These are phyloP conservation scores for Apis cerana DNA, from an alignment of 1,140 invertebrate species.

Conservation along the genomic window DNA sequence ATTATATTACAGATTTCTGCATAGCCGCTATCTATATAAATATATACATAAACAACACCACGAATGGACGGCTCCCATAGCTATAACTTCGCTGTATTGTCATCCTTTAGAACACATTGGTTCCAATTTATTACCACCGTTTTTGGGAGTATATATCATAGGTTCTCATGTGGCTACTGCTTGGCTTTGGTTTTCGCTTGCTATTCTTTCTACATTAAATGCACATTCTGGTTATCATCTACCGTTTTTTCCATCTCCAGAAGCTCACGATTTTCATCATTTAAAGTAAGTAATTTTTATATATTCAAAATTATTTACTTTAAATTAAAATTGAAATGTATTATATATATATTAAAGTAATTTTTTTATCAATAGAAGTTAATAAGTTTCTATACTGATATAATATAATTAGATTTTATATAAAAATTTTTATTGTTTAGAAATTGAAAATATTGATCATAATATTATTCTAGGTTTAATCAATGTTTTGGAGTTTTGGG, in stretches of 20 bases:
- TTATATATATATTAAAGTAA: neutral
- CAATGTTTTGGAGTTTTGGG: constrained; percentile 94
- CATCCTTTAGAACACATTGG: constrained; percentile 94
- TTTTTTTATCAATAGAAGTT: no score
- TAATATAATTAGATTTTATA: neutral
- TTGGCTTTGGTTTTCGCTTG: constrained; percentile 92
- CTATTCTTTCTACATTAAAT: constrained; percentile 90
- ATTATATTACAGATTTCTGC: constrained; percentile 84
- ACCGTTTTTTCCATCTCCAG: constrained; percentile 94
- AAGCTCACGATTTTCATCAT: constrained; percentile 96
- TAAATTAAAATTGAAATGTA: neutral
- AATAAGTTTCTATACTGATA: neutral
- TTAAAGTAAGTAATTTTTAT: constrained; percentile 85
- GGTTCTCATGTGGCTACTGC: constrained; percentile 91
- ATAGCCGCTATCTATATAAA: constrained; percentile 89
- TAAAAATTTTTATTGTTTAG: neutral
- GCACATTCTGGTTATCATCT: constrained; percentile 95
- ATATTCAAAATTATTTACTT: neutral
- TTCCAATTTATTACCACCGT: constrained; percentile 90
- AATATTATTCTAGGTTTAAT: constrained; percentile 85
- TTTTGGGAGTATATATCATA: constrained; percentile 90
- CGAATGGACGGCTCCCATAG: constrained; percentile 92
- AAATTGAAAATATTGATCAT: neutral
- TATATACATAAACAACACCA: constrained; percentile 94
- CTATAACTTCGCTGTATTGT: constrained; percentile 92